phyloP scores from a whole-genome alignment of 2,797 vertebrate species.

The Helicolenus hilgendorfi region DNA sequence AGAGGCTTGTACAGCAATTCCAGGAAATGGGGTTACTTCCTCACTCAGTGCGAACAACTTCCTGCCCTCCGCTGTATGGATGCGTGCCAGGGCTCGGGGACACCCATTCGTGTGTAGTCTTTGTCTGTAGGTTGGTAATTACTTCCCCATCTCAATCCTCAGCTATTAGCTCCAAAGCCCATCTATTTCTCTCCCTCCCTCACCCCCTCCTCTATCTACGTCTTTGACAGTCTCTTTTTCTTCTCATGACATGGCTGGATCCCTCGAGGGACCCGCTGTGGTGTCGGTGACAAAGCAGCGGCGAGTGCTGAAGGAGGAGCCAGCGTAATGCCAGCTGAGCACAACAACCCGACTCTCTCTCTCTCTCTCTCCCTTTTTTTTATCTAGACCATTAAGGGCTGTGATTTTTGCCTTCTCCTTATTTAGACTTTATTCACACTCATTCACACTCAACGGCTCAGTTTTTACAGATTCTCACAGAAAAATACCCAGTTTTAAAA shows the following conservation, averaged over 20 bases:
- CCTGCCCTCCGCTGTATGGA: constrained; percentile 87
- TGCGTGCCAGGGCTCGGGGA: constrained; percentile 78
- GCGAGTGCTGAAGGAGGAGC: constrained; percentile 53
- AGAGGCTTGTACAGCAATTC: constrained; percentile 86
- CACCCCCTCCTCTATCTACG: background rate
- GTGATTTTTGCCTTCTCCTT: constrained; percentile 15
- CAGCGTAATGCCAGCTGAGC: constrained; percentile 48
- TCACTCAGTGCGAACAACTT: constrained; percentile 92
- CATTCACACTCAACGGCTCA: too few relatives aligned
- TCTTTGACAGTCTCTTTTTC: constrained; percentile 18
- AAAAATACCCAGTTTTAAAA: constrained; percentile 1
- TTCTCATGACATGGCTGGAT: constrained; percentile 50
- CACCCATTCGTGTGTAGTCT: constrained; percentile 74
- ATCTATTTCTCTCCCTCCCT: constrained; percentile 12
- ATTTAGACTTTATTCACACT: background rate
- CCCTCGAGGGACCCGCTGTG: constrained; percentile 43
- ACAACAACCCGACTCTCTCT: constrained; percentile 18
- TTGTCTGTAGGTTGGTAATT: constrained; percentile 85
- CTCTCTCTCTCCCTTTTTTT: background rate
- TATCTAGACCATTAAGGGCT: background rate
- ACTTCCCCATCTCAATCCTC: constrained; percentile 88
- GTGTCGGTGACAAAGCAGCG: constrained; percentile 67
- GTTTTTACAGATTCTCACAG: constrained; percentile 1
- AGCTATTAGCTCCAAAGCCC: constrained; percentile 70
- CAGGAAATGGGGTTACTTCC: constrained; percentile 92